A percentile compares a stretch with the other conserved stretches of the same genome.
These are phyloP conservation scores for Apodemus agrarius DNA, from an alignment of 2,797 vertebrate genomes.

Conservation along the genomic window DNA sequence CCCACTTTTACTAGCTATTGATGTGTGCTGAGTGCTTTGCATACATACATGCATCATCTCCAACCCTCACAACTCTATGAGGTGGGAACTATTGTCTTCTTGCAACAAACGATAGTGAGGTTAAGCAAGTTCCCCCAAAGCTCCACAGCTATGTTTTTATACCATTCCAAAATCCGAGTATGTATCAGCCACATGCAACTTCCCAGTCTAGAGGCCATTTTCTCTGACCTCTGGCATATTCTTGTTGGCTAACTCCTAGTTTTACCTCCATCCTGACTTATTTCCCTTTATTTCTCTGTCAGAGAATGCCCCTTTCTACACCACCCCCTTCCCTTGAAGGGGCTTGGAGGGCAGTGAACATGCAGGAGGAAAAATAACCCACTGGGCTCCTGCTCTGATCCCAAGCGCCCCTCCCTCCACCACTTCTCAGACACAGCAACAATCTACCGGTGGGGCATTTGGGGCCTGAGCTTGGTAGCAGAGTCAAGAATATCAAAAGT, in stretches of 20 bases:
- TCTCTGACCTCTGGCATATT: neutral
- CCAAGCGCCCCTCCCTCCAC: neutral
- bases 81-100: neutral
- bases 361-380: neutral
- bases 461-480: neutral
- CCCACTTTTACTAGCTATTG: slow-evolving; percentile 16
- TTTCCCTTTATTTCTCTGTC: neutral
- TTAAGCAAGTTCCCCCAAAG: slow-evolving; percentile 30
- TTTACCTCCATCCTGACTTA: slow-evolving; percentile 9
- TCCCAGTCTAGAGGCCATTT: neutral
- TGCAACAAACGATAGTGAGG: slow-evolving; percentile 8
- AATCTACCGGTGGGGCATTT: neutral
- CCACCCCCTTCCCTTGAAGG: neutral
- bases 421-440: slow-evolving; percentile 18
- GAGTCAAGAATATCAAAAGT: neutral
- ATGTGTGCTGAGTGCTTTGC: slow-evolving; percentile 13
- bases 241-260: neutral
- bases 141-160: neutral
- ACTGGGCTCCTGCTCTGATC: neutral
- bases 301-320: neutral
- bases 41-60: neutral
- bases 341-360: neutral
- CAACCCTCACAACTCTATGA: neutral
- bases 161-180: neutral
- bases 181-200: neutral